These are phyloP conservation scores for Drosophila prostipennis DNA, from an alignment of 2,888 invertebrate species.

Conservation along the genomic window DNA sequence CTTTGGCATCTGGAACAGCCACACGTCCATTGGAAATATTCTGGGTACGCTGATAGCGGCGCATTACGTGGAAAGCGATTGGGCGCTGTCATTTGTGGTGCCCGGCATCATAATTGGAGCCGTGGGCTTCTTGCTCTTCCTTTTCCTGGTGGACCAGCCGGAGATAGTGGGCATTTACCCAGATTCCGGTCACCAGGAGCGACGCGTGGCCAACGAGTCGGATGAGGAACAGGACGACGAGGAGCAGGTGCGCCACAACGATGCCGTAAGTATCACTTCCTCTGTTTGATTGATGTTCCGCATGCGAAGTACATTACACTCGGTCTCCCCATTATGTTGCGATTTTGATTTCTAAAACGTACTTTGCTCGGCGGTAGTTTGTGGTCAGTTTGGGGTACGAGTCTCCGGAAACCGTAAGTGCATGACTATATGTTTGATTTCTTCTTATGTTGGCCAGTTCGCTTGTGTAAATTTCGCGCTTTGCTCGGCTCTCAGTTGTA, in stretches of 20 bases:
- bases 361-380: constrained; percentile 47
- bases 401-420: constrained; percentile 59
- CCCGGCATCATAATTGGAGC: constrained; percentile 93
- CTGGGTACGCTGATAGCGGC: constrained; percentile 95
- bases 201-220: constrained; percentile 68
- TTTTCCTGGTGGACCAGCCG: constrained; percentile 94
- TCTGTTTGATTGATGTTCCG: neutral
- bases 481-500: neutral
- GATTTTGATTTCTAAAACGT: constrained; percentile 8
- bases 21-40: constrained; percentile 98
- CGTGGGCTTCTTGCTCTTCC: constrained; percentile 90
- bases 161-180: constrained; percentile 87
- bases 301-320: neutral
- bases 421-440: constrained; percentile 26
- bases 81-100: constrained; percentile 96
- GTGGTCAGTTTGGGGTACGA: constrained; percentile 45
- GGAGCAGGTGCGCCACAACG: constrained; percentile 51
- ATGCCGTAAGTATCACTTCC: constrained; percentile 54
- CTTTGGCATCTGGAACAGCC: constrained; percentile 98
- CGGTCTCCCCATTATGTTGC: neutral
- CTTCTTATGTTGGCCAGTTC: neutral
- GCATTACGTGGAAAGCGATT: constrained; percentile 92
- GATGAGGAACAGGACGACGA: constrained; percentile 83
- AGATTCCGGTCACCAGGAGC: constrained; percentile 57
- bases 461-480: constrained; percentile 32